Conservation (phyloP, 2,113 vertebrate genomes). For the Forbesichthys agassizii region DNA sequence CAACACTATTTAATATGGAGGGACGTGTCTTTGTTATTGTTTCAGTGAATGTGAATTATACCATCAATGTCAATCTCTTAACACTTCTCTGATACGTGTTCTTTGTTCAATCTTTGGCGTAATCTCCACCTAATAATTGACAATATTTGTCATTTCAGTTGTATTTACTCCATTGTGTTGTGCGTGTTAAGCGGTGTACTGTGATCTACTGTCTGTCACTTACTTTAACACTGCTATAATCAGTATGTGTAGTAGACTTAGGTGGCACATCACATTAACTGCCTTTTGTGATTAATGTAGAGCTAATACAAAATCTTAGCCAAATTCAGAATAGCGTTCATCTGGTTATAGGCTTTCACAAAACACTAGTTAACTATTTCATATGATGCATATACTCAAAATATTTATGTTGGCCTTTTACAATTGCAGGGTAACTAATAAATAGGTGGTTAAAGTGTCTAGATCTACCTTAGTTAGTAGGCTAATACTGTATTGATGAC, state of each 20-base stretch:
- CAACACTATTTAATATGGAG: constrained; percentile 35
- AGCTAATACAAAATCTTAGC: background rate
- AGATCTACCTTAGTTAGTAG: background rate
- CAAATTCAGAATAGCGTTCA: constrained; percentile 8
- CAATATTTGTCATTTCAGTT: constrained; percentile 15
- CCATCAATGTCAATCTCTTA: constrained; percentile 25
- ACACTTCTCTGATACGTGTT: background rate
- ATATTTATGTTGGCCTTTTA: background rate
- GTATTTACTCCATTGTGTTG: background rate
- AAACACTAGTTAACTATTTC: background rate
- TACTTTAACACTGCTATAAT: background rate
- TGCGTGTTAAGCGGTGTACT: background rate
- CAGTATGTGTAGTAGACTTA: background rate
- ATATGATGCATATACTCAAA: background rate
- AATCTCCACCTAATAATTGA: constrained; percentile 17
- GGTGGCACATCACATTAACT: background rate
- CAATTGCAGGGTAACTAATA: constrained; percentile 1
- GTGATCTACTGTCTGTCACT: background rate
- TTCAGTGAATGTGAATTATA: constrained; percentile 44
- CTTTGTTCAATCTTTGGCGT: background rate
- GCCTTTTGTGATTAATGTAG: background rate
- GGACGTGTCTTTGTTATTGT: constrained; percentile 11
- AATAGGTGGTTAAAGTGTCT: constrained; percentile 1
- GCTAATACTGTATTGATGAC: constrained; percentile 32
- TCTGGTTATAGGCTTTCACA: constrained; percentile 22